These are phyloP conservation scores for Nematopogon swammerdamellus DNA, from an alignment of 2,888 invertebrate species.

Conservation along the genomic window DNA sequence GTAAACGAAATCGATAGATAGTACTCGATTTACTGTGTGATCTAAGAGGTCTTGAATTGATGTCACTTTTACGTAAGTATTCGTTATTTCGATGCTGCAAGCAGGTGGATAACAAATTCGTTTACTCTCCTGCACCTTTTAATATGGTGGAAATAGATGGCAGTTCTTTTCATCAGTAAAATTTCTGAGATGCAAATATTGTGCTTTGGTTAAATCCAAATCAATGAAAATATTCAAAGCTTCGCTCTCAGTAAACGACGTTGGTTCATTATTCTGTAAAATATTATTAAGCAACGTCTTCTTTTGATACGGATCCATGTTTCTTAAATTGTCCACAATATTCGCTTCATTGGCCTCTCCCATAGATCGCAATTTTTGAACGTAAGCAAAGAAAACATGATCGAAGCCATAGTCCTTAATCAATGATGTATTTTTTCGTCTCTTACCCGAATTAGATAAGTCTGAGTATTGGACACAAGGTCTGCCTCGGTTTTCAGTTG, in stretches of 20 bases:
- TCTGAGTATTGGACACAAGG: conserved; percentile 1
- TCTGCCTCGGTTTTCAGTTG: conserved; percentile 1
- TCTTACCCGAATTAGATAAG: conserved; percentile 1
- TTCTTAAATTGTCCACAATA: background rate
- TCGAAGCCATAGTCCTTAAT: background rate
- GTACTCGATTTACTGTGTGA: conserved; percentile 10
- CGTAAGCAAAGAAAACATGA: background rate
- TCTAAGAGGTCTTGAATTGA: conserved; percentile 12
- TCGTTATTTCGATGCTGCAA: too few relatives aligned
- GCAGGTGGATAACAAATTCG: background rate
- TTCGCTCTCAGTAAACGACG: too few relatives aligned
- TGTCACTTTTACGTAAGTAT: too few relatives aligned
- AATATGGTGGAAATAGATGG: conserved; percentile 1
- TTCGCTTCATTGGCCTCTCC: background rate
- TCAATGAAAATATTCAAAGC: too few relatives aligned
- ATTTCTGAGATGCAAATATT: conserved; percentile 10
- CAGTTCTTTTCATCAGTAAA: conserved; percentile 1
- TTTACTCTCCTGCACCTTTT: conserved; percentile 2
- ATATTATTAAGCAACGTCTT: conserved; percentile 3
- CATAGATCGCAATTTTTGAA: conserved; percentile 2
- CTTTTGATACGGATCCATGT: conserved; percentile 3
- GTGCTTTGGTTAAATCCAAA: conserved; percentile 1
- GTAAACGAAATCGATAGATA: conserved; percentile 4
- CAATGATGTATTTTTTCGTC: background rate
- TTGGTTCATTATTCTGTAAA: too few relatives aligned